Base-by-base conservation (phyloP, 2,888 invertebrate genomes). In the Megalurothrips usitatus region DNA sequence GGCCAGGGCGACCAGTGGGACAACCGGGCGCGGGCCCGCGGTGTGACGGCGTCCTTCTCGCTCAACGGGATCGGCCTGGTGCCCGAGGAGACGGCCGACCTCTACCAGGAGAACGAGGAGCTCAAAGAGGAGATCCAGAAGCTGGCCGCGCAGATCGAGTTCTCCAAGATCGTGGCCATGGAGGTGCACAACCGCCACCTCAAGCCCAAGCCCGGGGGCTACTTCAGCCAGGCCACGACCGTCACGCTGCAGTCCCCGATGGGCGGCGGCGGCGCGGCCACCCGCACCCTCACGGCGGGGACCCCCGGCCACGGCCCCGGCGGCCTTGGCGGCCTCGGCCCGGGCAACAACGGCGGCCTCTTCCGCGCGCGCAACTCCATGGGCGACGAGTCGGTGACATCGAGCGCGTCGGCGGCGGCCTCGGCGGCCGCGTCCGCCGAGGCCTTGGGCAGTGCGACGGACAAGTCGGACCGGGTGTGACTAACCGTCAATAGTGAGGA, bases 151-250 rank as follows among this genome's bases (percentile, higher is more conserved):
- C 96, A 96, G 88, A 96, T 96, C 84, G 96, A 96, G 87, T 95
- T 95, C 88, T 95, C 96, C 95, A 95, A 95, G 89, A 96, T 96
- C 87, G 95, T 96, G 28, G 94, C 96, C 86, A 96, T 96, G 96
- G 95, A 96, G 88, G 92, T 95, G 90, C 94, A 96, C 89, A 96
- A 96, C 87, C 90, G 96, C 10, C 96, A 96, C 87, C 88, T 96
- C 84, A 94, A 95, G 85, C 95, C 95, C 82, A 93, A 94, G 84
- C 91, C 92, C 0, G 94, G 95, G 28, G 93, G 95, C 1, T 95
- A 95, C 88, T 95, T 95, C 88, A 93, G 92, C 80, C 81, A 84
- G 47, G 82, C 83, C 49, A 83, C 84, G 19, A 80, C 83, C 48
- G 82, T 83, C 47, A 81, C 82, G 43, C 82, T 83, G 63, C 83